Evolutionary conservation across 2,113 vertebrate species (phyloP).

Genomic region (Laterallus jamaicensis): DNA sequence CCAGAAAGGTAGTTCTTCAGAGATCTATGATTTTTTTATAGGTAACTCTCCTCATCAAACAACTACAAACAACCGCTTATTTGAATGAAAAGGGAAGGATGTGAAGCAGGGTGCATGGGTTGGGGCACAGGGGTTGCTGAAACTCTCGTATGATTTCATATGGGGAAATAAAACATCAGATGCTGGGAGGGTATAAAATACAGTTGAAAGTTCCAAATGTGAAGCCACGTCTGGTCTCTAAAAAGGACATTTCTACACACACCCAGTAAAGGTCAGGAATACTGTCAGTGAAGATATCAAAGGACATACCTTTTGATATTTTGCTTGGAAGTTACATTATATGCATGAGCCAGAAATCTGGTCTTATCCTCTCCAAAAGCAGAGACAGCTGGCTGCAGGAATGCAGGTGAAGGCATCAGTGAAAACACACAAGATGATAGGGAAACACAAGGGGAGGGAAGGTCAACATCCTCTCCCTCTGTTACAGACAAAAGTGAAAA

Average conservation of each 20-base stretch:
- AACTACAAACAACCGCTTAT: background rate
- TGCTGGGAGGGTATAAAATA: background rate
- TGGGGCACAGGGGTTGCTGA: background rate
- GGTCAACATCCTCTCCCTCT: slow-evolving; percentile 22
- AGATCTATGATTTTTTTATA: background rate
- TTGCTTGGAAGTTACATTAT: slow-evolving; percentile 45
- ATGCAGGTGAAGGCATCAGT: slow-evolving; percentile 10
- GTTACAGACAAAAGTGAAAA: background rate
- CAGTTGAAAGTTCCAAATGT: background rate
- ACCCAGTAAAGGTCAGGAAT: slow-evolving; percentile 11
- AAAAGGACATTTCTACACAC: slow-evolving; percentile 4
- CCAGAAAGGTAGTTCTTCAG: background rate
- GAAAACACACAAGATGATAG: slow-evolving; percentile 24
- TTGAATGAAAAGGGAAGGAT: background rate
- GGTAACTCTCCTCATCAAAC: background rate
- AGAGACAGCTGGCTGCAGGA: slow-evolving; percentile 29
- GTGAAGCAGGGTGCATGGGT: background rate
- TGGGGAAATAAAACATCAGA: background rate
- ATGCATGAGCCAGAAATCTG: slow-evolving; percentile 4
- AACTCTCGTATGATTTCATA: background rate
- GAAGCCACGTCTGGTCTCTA: background rate
- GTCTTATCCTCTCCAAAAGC: slow-evolving; percentile 8
- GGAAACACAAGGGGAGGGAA: slow-evolving; percentile 32
- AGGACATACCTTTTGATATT: slow-evolving; percentile 43
- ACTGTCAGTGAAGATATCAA: slow-evolving; percentile 41